phyloP scores from a whole-genome alignment of 2,797 vertebrate genomes.

The Scarus forsteni region DNA sequence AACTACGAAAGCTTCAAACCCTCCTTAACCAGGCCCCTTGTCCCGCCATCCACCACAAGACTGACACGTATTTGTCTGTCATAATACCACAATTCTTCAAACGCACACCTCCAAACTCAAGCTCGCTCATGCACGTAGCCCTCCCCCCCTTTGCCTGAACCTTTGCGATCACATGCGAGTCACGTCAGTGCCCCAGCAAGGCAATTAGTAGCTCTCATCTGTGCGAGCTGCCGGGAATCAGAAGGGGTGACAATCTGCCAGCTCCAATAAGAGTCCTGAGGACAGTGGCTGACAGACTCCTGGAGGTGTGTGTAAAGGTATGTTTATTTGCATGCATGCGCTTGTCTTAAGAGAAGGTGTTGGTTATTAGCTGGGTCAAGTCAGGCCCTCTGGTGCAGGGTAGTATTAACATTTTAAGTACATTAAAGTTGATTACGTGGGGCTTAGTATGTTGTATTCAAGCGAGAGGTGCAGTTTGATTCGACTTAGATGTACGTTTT shows the following conservation, averaged over 20 bases:
- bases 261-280: slow-evolving; percentile 52
- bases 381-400: slow-evolving; percentile 14
- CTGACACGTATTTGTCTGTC: slow-evolving; percentile 31
- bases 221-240: slow-evolving; percentile 58
- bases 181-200: slow-evolving; percentile 63
- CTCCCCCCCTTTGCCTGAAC: slow-evolving; percentile 33
- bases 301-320: slow-evolving; percentile 5
- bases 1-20: slow-evolving; percentile 41
- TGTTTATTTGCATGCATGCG: slow-evolving; percentile 5
- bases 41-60: slow-evolving; percentile 18
- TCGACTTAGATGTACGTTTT: too few relatives aligned
- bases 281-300: slow-evolving; percentile 42
- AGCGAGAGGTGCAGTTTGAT: too few relatives aligned
- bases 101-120: slow-evolving; percentile 7
- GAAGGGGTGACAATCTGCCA: slow-evolving; percentile 62
- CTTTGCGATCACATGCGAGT: slow-evolving; percentile 59
- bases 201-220: slow-evolving; percentile 74
- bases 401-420: slow-evolving; percentile 24
- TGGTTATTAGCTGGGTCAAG: slow-evolving; percentile 45
- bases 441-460: too few relatives aligned
- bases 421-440: slow-evolving; percentile 1
- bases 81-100: slow-evolving; percentile 14
- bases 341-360: slow-evolving; percentile 31
- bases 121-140: slow-evolving; percentile 21
- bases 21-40: slow-evolving; percentile 23